phyloP scores from a whole-genome alignment of 1,140 invertebrate species.

The Drosophila kikkawai region DNA sequence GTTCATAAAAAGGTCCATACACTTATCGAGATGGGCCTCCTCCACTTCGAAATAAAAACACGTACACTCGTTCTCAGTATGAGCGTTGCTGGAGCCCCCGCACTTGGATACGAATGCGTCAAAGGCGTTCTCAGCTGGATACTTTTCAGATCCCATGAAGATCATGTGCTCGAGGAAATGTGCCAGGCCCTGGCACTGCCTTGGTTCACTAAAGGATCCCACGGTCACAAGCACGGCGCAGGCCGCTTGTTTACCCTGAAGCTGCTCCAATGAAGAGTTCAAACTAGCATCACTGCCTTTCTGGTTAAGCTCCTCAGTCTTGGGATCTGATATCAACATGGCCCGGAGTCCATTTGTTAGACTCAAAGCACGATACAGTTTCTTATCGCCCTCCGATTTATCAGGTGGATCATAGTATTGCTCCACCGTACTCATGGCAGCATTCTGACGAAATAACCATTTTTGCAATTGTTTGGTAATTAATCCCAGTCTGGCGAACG shows the following conservation, averaged over 20 bases:
- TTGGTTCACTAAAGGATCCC: constrained; percentile 89
- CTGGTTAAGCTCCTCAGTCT: neutral
- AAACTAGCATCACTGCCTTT: neutral
- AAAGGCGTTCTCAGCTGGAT: constrained; percentile 94
- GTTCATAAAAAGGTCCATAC: constrained; percentile 94
- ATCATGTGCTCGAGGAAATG: constrained; percentile 99
- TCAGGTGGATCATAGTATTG: constrained; percentile 50
- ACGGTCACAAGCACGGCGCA: constrained; percentile 90
- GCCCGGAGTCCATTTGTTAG: constrained; percentile 56
- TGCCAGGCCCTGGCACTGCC: constrained; percentile 93
- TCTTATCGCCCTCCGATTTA: constrained; percentile 60
- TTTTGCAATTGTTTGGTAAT: constrained; percentile 28
- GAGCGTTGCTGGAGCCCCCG: constrained; percentile 93
- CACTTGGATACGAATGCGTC: constrained; percentile 92
- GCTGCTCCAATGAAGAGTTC: constrained; percentile 38
- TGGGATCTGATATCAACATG: constrained; percentile 56
- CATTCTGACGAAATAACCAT: constrained; percentile 8
- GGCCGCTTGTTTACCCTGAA: constrained; percentile 87
- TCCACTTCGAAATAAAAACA: constrained; percentile 95
- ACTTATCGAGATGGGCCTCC: constrained; percentile 89
- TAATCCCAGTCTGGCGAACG: constrained; percentile 9
- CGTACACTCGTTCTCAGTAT: constrained; percentile 93
- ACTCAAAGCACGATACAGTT: constrained; percentile 40
- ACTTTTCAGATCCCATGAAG: constrained; percentile 96
- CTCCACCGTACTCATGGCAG: constrained; percentile 11